Percentiles rank a stretch among this genome's conserved stretches.
These are phyloP conservation scores for Leptothorax acervorum DNA, from an alignment of 2,888 invertebrate species.

Conservation along the genomic window DNA sequence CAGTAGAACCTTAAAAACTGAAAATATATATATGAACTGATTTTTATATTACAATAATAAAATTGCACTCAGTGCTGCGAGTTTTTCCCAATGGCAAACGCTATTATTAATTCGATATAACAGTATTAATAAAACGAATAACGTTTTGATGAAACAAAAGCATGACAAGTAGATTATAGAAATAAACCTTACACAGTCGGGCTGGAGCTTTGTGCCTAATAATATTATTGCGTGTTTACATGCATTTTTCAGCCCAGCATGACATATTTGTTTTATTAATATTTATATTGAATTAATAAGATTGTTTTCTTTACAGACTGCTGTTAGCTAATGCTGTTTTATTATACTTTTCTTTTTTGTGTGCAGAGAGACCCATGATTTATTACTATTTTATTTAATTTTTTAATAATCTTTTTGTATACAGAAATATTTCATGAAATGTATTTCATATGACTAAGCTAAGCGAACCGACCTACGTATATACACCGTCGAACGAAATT, in stretches of 20 bases:
- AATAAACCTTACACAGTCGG: no score
- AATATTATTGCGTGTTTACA: no score
- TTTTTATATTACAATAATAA: no score
- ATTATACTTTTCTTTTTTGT: background rate
- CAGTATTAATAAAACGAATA: background rate
- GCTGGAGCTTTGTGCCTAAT: no score
- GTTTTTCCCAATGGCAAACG: no score
- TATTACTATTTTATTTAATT: background rate
- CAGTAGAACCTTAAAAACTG: no score
- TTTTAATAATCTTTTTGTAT: background rate
- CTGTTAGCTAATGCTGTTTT: background rate
- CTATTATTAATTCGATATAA: background rate
- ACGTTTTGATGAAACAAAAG: background rate
- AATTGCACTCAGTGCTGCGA: no score
- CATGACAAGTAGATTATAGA: background rate
- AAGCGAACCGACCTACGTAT: background rate
- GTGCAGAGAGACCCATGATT: background rate
- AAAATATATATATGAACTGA: no score
- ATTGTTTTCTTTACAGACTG: no score
- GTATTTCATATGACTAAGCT: background rate
- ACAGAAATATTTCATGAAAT: background rate
- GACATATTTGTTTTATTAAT: no score
- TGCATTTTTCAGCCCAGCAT: no score
- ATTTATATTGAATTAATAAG: no score
- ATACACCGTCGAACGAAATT: background rate